phyloP scores from a whole-genome alignment of 2,113 vertebrate genomes.

The Scopus umbretta region DNA sequence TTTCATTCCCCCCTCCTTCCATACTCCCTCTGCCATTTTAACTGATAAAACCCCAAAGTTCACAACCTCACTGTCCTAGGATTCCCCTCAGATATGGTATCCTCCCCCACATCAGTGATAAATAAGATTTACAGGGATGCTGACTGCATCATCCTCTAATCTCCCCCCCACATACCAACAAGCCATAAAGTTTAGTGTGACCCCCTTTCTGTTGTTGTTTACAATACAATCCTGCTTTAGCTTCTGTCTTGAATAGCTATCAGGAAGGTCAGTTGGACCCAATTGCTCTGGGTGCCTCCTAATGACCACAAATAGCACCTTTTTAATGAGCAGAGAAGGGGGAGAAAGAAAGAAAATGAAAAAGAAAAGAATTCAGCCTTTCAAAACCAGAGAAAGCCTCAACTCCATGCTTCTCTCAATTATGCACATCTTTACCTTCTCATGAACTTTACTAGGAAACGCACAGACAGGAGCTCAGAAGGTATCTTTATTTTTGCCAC shows the following conservation, averaged over 20 bases:
- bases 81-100: constrained; percentile 36
- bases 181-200: constrained; percentile 69
- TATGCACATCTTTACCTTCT: constrained; percentile 2
- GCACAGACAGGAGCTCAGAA: not conserved
- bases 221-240: constrained; percentile 68
- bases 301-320: constrained; percentile 73
- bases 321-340: constrained; percentile 51
- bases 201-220: constrained; percentile 63
- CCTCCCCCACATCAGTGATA: constrained; percentile 16
- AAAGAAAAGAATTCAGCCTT: constrained; percentile 41
- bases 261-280: constrained; percentile 73
- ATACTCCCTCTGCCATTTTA: constrained; percentile 20
- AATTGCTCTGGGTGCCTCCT: constrained; percentile 78
- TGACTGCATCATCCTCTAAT: constrained; percentile 48
- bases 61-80: constrained; percentile 54
- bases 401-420: not conserved
- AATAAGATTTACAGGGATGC: constrained; percentile 55
- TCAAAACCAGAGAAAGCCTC: constrained; percentile 28
- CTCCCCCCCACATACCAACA: constrained; percentile 51
- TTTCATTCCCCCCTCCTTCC: not conserved
- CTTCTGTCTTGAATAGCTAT: constrained; percentile 83
- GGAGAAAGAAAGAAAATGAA: constrained; percentile 8
- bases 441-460: not conserved
- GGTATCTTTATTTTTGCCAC: not conserved
- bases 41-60: constrained; percentile 29